Evolutionary conservation across 1,140 invertebrate genomes (phyloP).

Genomic region (Drosophila pseudoananassae): DNA sequence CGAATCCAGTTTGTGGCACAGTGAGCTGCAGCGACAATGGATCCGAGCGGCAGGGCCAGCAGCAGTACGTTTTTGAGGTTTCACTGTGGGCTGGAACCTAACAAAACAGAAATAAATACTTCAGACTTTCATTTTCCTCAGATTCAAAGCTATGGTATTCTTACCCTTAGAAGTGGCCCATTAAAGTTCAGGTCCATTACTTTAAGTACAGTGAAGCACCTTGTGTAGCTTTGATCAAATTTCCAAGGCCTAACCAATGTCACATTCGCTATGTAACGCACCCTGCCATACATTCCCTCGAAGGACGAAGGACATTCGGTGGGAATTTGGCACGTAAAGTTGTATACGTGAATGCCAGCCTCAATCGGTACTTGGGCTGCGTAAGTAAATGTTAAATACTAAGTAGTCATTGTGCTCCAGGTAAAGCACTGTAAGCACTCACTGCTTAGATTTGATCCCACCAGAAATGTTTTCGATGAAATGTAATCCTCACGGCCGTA

Average conservation of each 20-base stretch:
- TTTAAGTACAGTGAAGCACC: slow-evolving; percentile 89
- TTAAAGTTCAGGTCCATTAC: slow-evolving; percentile 89
- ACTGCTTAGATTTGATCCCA: slow-evolving; percentile 68
- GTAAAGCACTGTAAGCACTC: slow-evolving; percentile 72
- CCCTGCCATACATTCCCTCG: slow-evolving; percentile 88
- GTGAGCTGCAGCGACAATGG: slow-evolving; percentile 55
- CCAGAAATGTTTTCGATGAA: slow-evolving; percentile 65
- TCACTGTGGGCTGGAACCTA: slow-evolving; percentile 59
- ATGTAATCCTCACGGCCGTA: slow-evolving; percentile 74
- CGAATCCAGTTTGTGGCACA: slow-evolving; percentile 64
- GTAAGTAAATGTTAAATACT: slow-evolving; percentile 9
- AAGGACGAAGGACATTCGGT: slow-evolving; percentile 88
- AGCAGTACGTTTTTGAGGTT: slow-evolving; percentile 58
- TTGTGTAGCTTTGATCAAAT: slow-evolving; percentile 89
- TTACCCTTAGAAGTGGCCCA: slow-evolving; percentile 61
- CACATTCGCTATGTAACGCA: slow-evolving; percentile 89
- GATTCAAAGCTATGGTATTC: background rate
- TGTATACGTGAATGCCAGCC: slow-evolving; percentile 86
- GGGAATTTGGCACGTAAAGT: slow-evolving; percentile 86
- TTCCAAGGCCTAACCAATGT: slow-evolving; percentile 90
- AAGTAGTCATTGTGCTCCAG: slow-evolving; percentile 84
- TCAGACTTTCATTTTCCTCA: background rate
- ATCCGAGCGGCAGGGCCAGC: slow-evolving; percentile 62
- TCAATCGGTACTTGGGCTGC: slow-evolving; percentile 60
- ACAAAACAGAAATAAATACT: background rate